A percentile compares a stretch with the other conserved stretches of the same genome.
phyloP scores from a whole-genome alignment of 2,797 vertebrate species.

The Toxotes lorentzi region DNA sequence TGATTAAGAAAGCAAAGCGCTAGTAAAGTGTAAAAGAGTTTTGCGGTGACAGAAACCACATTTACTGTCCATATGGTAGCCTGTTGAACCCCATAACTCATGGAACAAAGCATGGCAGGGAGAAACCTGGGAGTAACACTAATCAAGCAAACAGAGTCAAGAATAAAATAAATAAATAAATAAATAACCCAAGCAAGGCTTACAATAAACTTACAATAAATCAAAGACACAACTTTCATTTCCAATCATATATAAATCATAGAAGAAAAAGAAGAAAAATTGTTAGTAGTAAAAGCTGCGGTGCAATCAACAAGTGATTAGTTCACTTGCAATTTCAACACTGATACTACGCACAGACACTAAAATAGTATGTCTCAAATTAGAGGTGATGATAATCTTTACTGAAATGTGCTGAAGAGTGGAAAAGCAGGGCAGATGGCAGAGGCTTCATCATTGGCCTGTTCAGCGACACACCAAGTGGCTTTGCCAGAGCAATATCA shows the following conservation, averaged over 20 bases:
- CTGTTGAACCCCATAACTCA: slow-evolving; percentile 83
- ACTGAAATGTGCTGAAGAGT: slow-evolving; percentile 68
- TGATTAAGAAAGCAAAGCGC: slow-evolving; percentile 84
- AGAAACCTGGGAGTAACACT: slow-evolving; percentile 40
- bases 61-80: slow-evolving; percentile 83
- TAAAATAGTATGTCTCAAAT: slow-evolving; percentile 67
- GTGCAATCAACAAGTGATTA: slow-evolving; percentile 61
- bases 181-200: slow-evolving; percentile 3
- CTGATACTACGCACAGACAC: slow-evolving; percentile 43
- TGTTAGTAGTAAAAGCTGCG: slow-evolving; percentile 15
- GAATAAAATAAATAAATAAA: slow-evolving; percentile 9
- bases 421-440: slow-evolving; percentile 83
- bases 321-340: slow-evolving; percentile 28
- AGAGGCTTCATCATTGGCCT: slow-evolving; percentile 74
- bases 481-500: slow-evolving; percentile 80
- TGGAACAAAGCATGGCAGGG: slow-evolving; percentile 65
- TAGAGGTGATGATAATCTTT: slow-evolving; percentile 65
- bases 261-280: too few species aligned
- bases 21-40: slow-evolving; percentile 78
- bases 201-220: slow-evolving; percentile 40
- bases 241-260: slow-evolving; percentile 41
- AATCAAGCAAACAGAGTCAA: slow-evolving; percentile 33
- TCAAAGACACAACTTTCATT: slow-evolving; percentile 29
- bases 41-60: slow-evolving; percentile 73
- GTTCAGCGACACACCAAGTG: slow-evolving; percentile 75